These are phyloP conservation scores for Rhopalosiphum nymphaeae DNA, from an alignment of 2,888 invertebrate genomes.

Conservation along the genomic window DNA sequence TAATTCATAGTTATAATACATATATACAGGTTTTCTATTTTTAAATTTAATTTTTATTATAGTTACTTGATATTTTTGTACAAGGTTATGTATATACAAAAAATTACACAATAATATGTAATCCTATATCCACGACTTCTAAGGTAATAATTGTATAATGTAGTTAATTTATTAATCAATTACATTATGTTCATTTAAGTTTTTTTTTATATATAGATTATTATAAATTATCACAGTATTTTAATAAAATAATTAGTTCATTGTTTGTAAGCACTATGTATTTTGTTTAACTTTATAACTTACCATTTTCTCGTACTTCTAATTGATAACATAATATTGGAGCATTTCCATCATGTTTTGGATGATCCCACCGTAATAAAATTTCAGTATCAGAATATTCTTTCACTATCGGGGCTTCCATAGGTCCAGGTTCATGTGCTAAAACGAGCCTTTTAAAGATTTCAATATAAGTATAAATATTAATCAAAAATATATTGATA, in stretches of 20 bases:
- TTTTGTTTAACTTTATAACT: slow-evolving; percentile 14
- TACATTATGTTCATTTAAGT: background rate
- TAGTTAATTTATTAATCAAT: background rate
- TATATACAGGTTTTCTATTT: background rate
- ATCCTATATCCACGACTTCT: background rate
- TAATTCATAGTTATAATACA: background rate
- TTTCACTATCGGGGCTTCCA: slow-evolving; percentile 89
- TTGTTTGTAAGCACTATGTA: background rate
- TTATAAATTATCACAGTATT: background rate
- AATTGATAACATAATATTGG: slow-evolving; percentile 90
- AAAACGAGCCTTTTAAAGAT: slow-evolving; percentile 75
- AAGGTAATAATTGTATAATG: background rate
- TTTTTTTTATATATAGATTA: background rate
- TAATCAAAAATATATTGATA: background rate
- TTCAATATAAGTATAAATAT: slow-evolving; percentile 35
- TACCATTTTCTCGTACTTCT: slow-evolving; percentile 81
- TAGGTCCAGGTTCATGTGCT: slow-evolving; percentile 86
- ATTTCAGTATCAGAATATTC: slow-evolving; percentile 89
- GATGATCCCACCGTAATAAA: slow-evolving; percentile 92
- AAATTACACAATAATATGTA: background rate
- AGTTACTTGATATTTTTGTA: background rate
- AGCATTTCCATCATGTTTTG: slow-evolving; percentile 91
- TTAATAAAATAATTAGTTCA: background rate
- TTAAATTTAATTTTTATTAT: background rate
- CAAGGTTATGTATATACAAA: background rate